Evolutionary conservation across 2,888 invertebrate genomes (phyloP), one percentile per base, ranked within the genome.

Genomic region (Apodemia duryi): DNA sequence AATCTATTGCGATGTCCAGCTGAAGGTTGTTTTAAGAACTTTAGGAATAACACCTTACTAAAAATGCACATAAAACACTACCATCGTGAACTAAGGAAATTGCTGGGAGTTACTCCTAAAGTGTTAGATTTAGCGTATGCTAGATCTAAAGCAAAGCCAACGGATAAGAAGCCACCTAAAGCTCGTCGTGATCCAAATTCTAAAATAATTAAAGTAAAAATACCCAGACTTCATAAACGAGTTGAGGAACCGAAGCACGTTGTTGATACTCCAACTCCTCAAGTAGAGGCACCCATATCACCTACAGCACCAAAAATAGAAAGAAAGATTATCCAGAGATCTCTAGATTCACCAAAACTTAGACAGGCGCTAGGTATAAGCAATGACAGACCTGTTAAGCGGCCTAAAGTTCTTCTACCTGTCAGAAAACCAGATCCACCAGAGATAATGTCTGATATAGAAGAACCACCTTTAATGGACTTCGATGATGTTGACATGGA

Each of bases 61-160:
- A 96, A 96, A 87, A 98, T 98, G 94, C 98, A 98, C 81, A 96
- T 98, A 57, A 98, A 98, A 78, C 98, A 98, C 83, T 98, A 98
- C 83, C 98, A 98, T 85, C 94, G 95, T 2, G 96, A 97, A 71
- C 93, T 96, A 67, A 94, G 94, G 2, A 95, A 95, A 68, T 80
- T 94, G 81, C 86, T 97, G 71, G 97, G 96, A 3, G 94, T 94
- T 0, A 96, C 97, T 0, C 97, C 97, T 0, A 97, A 97, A 83
- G 97, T 97, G 66, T 94, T 96, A 29, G 97, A 97, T 81, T 85
- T 97, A 68, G 97, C 97, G 0, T 96, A 96, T 72, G 97, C 97
- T 1, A 93, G 97, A 71, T 95, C 96, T 0, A 77, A 74, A 71
- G 95, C 96, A 0, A 77, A 74, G 72, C 84, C 85, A 0, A 71